These are phyloP conservation scores for Pristionchus fissidentatus DNA, from an alignment of 2,888 invertebrate genomes.

Conservation along the genomic window DNA sequence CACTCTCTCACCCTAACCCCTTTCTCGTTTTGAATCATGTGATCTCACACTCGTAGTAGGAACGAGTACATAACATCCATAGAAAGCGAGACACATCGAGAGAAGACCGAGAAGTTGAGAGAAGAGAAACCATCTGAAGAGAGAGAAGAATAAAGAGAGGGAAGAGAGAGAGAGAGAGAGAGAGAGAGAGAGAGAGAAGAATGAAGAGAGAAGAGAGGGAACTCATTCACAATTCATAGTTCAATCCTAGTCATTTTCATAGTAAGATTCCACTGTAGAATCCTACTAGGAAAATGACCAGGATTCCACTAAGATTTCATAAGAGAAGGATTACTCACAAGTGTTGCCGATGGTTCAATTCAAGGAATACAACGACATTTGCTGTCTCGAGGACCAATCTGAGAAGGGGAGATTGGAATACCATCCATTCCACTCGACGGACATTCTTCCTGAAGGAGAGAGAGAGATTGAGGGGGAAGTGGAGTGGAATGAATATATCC, in stretches of 20 bases:
- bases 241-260: too few relatives aligned
- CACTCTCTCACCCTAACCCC: too few relatives aligned
- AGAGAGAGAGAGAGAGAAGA: too few relatives aligned
- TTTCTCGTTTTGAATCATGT: not conserved
- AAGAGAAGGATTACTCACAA: conserved; percentile 50
- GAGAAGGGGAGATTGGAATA: conserved; percentile 74
- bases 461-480: not conserved
- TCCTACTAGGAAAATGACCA: too few relatives aligned
- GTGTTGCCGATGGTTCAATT: conserved; percentile 59
- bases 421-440: conserved; percentile 72
- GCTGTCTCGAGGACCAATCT: conserved; percentile 69
- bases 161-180: too few relatives aligned
- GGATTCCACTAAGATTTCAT: not conserved
- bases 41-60: conserved; percentile 68
- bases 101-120: conserved; percentile 69
- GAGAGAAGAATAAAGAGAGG: not conserved
- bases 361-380: conserved; percentile 72
- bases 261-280: too few relatives aligned
- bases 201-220: not conserved
- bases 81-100: conserved; percentile 73
- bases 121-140: conserved; percentile 69
- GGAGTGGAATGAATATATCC: conserved; percentile 49
- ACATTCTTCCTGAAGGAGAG: conserved; percentile 59
- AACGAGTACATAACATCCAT: conserved; percentile 73
- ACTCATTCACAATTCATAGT: not conserved